Evolutionary conservation across 2,888 invertebrate genomes (phyloP).

Genomic region (Drosophila aldrichi): DNA sequence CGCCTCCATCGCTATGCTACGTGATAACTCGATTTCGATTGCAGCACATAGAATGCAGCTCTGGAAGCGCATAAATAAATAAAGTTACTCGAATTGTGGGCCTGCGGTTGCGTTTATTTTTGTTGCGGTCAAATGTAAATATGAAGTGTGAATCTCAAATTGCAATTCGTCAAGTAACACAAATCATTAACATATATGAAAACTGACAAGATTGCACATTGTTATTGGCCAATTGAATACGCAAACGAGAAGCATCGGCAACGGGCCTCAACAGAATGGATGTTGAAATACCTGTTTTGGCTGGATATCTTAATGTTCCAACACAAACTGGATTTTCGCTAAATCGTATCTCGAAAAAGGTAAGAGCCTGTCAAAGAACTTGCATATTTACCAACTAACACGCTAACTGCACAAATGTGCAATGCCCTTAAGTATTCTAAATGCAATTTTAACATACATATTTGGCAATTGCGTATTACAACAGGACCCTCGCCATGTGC

Average conservation of each 20-base stretch:
- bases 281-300: constrained; percentile 90
- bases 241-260: constrained; percentile 50
- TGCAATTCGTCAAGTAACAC: constrained; percentile 36
- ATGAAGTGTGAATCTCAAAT: constrained; percentile 60
- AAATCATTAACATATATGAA: constrained; percentile 36
- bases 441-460: background rate
- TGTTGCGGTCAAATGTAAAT: constrained; percentile 64
- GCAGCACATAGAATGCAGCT: constrained; percentile 45
- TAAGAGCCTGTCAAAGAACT: constrained; percentile 77
- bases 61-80: constrained; percentile 70
- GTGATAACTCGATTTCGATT: constrained; percentile 41
- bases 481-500: constrained; percentile 43
- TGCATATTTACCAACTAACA: constrained; percentile 19
- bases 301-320: constrained; percentile 92
- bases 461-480: constrained; percentile 52
- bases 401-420: constrained; percentile 14
- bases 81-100: constrained; percentile 57
- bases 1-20: background rate
- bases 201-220: constrained; percentile 34
- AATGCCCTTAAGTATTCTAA: constrained; percentile 13
- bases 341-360: constrained; percentile 92
- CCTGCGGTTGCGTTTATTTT: constrained; percentile 57
- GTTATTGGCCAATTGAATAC: constrained; percentile 37
- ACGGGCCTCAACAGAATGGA: constrained; percentile 87
- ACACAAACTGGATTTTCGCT: constrained; percentile 90